A percentile compares a stretch with the other conserved stretches of the same genome.
phyloP scores from a whole-genome alignment of 2,113 vertebrate species.

The Oryzias melastigma region DNA sequence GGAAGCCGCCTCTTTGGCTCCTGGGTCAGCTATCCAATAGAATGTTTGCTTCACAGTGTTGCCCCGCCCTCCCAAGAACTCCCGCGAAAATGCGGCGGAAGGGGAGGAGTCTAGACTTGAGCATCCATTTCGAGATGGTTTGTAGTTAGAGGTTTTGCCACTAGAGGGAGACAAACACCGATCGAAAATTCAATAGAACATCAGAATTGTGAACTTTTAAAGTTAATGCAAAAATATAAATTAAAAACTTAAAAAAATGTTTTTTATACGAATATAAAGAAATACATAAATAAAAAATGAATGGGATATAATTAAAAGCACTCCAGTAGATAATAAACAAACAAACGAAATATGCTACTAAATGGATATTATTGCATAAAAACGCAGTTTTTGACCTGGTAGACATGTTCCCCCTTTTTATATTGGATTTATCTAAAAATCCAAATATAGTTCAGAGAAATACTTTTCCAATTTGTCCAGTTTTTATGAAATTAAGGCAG shows the following conservation, averaged over 20 bases:
- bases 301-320: neutral
- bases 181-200: neutral
- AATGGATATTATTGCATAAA: neutral
- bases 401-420: no score
- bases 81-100: constrained; percentile 64
- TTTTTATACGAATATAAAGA: neutral
- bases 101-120: constrained; percentile 1
- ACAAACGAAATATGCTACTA: neutral
- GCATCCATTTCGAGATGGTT: neutral
- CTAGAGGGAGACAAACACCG: constrained; percentile 8
- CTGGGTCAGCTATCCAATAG: constrained; percentile 49
- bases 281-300: neutral
- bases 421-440: no score
- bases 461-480: neutral
- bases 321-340: neutral
- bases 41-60: accelerated
- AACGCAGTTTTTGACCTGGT: no score
- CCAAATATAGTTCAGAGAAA: neutral
- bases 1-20: neutral
- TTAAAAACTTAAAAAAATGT: neutral
- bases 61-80: constrained; percentile 33
- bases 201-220: no score
- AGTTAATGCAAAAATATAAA: no score
- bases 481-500: no score
- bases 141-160: neutral